Conservation (phyloP, 1,140 invertebrate species). For the Diorhabda carinulata region DNA sequence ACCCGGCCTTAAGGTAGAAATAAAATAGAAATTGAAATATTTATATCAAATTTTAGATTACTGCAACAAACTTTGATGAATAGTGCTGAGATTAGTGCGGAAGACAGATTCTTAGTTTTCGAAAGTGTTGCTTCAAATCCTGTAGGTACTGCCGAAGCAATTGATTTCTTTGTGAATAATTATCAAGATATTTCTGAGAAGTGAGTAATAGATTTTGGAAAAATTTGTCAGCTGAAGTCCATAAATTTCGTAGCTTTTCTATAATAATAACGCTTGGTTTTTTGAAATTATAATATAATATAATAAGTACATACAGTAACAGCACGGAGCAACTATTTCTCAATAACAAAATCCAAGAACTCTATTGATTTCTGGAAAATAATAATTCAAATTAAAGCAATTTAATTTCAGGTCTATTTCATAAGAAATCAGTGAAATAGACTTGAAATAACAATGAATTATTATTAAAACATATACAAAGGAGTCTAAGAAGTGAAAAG, state of each 20-base stretch:
- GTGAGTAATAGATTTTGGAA: conserved; percentile 4
- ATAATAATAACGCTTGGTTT: conserved; percentile 25
- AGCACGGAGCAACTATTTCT: conserved; percentile 14
- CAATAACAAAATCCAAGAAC: neutral
- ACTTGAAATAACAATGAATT: too few relatives aligned
- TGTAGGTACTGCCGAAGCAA: conserved; percentile 47
- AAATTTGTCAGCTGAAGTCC: neutral
- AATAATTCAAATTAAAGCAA: too few relatives aligned
- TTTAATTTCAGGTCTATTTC: too few relatives aligned
- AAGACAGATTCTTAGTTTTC: conserved; percentile 46
- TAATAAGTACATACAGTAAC: conserved; percentile 29
- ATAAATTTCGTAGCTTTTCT: conserved; percentile 14
- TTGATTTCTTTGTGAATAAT: conserved; percentile 48
- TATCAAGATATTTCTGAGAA: conserved; percentile 19
- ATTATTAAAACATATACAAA: too few relatives aligned
- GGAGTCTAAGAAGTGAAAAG: too few relatives aligned
- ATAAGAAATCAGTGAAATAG: too few relatives aligned
- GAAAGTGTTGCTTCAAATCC: conserved; percentile 46
- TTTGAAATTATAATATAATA: conserved; percentile 23
- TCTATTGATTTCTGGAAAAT: too few relatives aligned
- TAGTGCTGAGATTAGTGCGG: conserved; percentile 48
- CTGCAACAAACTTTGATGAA: conserved; percentile 37
- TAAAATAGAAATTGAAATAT: neutral
- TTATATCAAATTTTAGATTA: conserved; percentile 36
- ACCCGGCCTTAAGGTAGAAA: neutral